Conservation (phyloP, 2,888 invertebrate genomes). For the Melieria picta region DNA sequence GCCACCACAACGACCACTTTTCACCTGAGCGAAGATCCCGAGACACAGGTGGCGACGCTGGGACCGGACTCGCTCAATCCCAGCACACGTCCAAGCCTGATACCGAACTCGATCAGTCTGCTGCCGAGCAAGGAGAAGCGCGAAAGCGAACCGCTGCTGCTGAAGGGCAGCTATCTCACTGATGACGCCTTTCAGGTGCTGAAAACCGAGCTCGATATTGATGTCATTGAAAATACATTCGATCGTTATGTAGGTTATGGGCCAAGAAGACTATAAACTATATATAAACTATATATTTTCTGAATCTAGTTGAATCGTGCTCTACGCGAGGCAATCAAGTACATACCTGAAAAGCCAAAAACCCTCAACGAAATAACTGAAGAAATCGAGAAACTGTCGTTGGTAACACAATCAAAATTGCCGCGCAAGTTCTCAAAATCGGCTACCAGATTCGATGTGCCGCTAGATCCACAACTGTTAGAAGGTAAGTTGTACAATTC, state of each 20-base stretch:
- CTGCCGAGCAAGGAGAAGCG: conserved; percentile 55
- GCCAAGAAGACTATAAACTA: not conserved
- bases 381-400: conserved; percentile 49
- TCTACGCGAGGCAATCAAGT: conserved; percentile 61
- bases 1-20: conserved; percentile 55
- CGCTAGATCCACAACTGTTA: conserved; percentile 73
- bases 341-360: conserved; percentile 52
- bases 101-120: conserved; percentile 62
- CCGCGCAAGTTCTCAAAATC: conserved; percentile 81
- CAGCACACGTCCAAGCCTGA: conserved; percentile 74
- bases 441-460: conserved; percentile 79
- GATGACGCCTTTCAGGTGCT: conserved; percentile 63
- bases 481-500: conserved; percentile 43
- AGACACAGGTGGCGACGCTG: conserved; percentile 76
- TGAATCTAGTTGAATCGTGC: conserved; percentile 58
- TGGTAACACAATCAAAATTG: conserved; percentile 65
- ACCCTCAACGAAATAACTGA: conserved; percentile 42
- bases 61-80: conserved; percentile 75
- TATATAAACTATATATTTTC: not conserved
- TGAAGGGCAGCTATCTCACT: conserved; percentile 64
- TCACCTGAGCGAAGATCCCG: conserved; percentile 71
- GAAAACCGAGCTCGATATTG: conserved; percentile 61
- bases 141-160: conserved; percentile 60
- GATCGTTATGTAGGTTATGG: conserved; percentile 59
- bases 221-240: conserved; percentile 64